phyloP scores from a whole-genome alignment of 2,888 invertebrate genomes.

The Mellilla xanthometata region DNA sequence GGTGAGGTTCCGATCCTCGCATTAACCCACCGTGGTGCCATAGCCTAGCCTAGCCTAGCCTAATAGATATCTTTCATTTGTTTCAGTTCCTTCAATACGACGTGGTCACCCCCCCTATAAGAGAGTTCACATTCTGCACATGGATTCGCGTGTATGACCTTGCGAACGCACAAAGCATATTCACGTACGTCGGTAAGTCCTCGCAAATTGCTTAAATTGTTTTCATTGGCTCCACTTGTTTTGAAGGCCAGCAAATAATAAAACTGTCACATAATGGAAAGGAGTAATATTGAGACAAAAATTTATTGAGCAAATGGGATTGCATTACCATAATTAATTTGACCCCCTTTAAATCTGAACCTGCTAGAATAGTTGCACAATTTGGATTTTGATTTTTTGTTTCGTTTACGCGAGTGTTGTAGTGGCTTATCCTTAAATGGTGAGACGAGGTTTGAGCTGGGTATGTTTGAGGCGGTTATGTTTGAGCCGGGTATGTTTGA shows the following conservation, averaged over 20 bases:
- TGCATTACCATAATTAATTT: slow-evolving; percentile 48
- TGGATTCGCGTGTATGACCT: slow-evolving; percentile 89
- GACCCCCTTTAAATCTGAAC: slow-evolving; percentile 53
- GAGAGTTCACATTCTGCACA: slow-evolving; percentile 91
- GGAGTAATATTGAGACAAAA: slow-evolving; percentile 22
- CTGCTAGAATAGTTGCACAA: slow-evolving; percentile 47
- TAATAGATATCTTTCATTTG: too few relatives aligned
- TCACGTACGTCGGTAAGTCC: slow-evolving; percentile 66
- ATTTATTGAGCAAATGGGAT: slow-evolving; percentile 48
- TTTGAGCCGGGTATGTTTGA: too few relatives aligned
- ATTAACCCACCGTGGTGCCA: too few relatives aligned
- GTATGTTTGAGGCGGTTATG: too few relatives aligned
- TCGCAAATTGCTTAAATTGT: slow-evolving; percentile 7
- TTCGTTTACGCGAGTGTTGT: too few relatives aligned
- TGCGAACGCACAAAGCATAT: slow-evolving; percentile 58
- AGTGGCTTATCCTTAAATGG: slow-evolving; percentile 20
- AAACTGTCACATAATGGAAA: slow-evolving; percentile 29
- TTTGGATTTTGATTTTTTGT: slow-evolving; percentile 30
- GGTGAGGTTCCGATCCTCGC: too few relatives aligned
- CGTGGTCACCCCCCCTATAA: slow-evolving; percentile 86
- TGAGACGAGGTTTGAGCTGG: background rate
- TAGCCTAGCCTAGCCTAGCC: too few relatives aligned
- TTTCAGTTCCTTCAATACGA: slow-evolving; percentile 84
- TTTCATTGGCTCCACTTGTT: slow-evolving; percentile 12
- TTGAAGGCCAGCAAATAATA: slow-evolving; percentile 18